phyloP scores from a whole-genome alignment of 2,888 invertebrate species.

The Eudemis profundana region DNA sequence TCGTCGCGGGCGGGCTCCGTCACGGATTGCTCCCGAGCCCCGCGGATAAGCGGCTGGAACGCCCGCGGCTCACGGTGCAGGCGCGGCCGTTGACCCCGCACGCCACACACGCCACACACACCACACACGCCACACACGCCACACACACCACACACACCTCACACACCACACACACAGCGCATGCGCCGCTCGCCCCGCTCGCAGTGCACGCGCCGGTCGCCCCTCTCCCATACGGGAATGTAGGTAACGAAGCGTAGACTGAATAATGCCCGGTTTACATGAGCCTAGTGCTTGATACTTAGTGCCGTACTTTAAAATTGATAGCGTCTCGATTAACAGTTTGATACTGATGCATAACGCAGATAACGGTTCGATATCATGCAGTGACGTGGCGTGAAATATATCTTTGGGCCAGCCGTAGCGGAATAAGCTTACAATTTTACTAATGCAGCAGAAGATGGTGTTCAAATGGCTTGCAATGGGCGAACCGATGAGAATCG shows the following conservation, averaged over 20 bases:
- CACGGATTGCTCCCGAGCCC: conserved; percentile 50
- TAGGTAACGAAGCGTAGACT: conserved; percentile 53
- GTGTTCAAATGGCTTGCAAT: too few species aligned
- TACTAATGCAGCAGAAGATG: too few species aligned
- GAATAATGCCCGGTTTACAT: neutral
- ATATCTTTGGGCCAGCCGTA: too few species aligned
- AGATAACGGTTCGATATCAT: too few species aligned
- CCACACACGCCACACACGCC: conserved; percentile 49
- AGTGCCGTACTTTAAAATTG: too few species aligned
- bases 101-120: conserved; percentile 43
- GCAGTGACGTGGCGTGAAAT: too few species aligned
- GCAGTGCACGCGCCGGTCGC: conserved; percentile 32
- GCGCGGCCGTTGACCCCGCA: conserved; percentile 52
- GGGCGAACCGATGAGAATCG: too few species aligned
- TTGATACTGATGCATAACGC: too few species aligned
- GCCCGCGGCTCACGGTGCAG: conserved; percentile 71
- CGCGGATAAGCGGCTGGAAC: conserved; percentile 57
- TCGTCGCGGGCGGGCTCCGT: conserved; percentile 63
- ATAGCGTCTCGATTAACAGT: too few species aligned
- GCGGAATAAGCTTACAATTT: too few species aligned
- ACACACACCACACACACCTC: conserved; percentile 48
- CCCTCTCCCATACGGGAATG: conserved; percentile 48
- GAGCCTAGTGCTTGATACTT: neutral
- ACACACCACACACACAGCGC: conserved; percentile 1
- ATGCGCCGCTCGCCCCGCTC: conserved; percentile 50